Conservation (phyloP, 2,888 invertebrate species). For the Apomyelois bistriatella region DNA sequence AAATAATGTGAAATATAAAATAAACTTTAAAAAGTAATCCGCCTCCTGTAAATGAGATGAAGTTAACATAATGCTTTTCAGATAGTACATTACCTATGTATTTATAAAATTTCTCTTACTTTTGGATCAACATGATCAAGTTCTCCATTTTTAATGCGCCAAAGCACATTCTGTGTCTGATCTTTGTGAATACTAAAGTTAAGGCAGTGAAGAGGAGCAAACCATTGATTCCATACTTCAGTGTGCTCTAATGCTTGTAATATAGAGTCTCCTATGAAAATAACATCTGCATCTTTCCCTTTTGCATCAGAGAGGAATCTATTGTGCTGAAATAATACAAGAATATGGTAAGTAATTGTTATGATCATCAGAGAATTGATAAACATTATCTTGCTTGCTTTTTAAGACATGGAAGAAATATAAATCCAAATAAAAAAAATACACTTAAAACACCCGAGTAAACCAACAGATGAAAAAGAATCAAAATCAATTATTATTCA, state of each 20-base stretch:
- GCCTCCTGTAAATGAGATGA: too few species aligned
- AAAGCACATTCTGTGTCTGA: slow-evolving; percentile 92
- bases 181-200: slow-evolving; percentile 95
- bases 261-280: slow-evolving; percentile 94
- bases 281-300: slow-evolving; percentile 94
- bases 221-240: slow-evolving; percentile 93
- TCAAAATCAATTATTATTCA: slow-evolving; percentile 19
- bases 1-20: too few species aligned
- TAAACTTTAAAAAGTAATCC: too few species aligned
- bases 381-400: too few species aligned
- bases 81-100: too few species aligned
- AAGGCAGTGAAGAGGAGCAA: slow-evolving; percentile 94
- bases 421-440: too few species aligned
- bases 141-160: slow-evolving; percentile 94
- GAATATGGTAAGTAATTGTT: too few species aligned
- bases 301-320: slow-evolving; percentile 91
- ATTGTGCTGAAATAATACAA: slow-evolving; percentile 84
- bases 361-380: too few species aligned
- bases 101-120: slow-evolving; percentile 62
- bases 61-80: too few species aligned
- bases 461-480: slow-evolving; percentile 11
- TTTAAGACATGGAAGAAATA: too few species aligned
- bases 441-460: too few species aligned
- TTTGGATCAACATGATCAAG: slow-evolving; percentile 93
- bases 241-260: slow-evolving; percentile 90